Evolutionary conservation across 1,140 invertebrate species (phyloP), one percentile per base, ranked within the genome.

Genomic region (Anoplophora glabripennis): DNA sequence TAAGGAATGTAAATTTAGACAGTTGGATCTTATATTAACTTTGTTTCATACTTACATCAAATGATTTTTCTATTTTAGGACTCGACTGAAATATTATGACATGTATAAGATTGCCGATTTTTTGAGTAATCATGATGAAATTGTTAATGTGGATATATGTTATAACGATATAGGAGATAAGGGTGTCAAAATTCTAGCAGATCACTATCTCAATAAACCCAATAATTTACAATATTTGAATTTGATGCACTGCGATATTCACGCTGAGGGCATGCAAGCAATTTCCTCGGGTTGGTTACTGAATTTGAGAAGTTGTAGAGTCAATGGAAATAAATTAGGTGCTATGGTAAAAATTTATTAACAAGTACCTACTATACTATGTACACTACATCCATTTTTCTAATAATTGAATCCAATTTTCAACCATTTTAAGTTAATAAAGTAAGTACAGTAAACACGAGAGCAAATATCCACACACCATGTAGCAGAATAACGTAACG

Each of bases 241-340:
- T 67, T 61, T 84, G 1, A 77, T 78, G 67, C 77, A 79, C 52
- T 84, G 84, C 61, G 64, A 81, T 42, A 70, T 85, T 18, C 71
- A 1, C 65, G 71, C 14, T 36, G 36, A 42, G 78, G 79, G 8
- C 71, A 80, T 21, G 56, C 37, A 59, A 35, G 21, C 5, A 40
- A 63, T 57, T 60, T 47, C 57, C 7, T 52, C 40, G 10, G 10
- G 7, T 12, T 37, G 33, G 7, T 69, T 10, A 35, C 57, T 83
- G 3, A 76, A 75, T 21, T 53, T 84, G 3, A 79, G 76, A 63
- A 66, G 38, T 14, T 54, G 52, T 14, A 40, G 37, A 34, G 49
- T 84, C 1, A 80, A 77, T 54, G 80, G 80, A n/a, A 84, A 84
- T 63, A 75, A 80, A 63, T 67, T 83, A 59, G 78, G 79, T 0